These are phyloP conservation scores for Sclerurus mexicanus DNA, from an alignment of 2,113 vertebrate genomes.

Conservation along the genomic window DNA sequence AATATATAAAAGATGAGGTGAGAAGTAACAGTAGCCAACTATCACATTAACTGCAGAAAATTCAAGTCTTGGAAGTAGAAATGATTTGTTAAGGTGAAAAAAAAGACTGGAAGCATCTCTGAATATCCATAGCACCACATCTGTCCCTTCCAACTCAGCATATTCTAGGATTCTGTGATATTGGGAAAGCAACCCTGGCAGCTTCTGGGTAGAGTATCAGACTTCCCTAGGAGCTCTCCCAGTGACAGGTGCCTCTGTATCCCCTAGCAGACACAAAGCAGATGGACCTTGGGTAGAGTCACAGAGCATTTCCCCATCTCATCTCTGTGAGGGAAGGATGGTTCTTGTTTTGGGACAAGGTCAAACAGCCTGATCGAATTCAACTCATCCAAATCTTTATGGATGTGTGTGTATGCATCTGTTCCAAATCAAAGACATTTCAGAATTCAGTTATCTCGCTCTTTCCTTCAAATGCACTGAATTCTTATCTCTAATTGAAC, in stretches of 20 bases:
- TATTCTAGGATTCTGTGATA: not conserved
- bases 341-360: not conserved
- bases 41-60: not conserved
- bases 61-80: not conserved
- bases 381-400: not conserved
- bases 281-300: not conserved
- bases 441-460: not conserved
- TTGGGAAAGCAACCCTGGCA: not conserved
- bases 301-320: not conserved
- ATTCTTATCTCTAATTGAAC: not conserved
- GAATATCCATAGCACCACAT: not conserved
- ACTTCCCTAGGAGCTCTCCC: not conserved
- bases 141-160: not conserved
- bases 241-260: fast-evolving
- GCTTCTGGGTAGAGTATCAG: not conserved
- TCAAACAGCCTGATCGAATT: not conserved
- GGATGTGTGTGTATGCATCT: not conserved
- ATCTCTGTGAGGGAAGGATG: not conserved
- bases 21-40: not conserved
- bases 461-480: not conserved
- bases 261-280: not conserved
- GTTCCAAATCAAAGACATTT: not conserved
- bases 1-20: not conserved
- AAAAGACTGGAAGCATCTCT: not conserved
- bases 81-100: not conserved